Evolutionary conservation across 2,797 vertebrate species (phyloP), one percentile per base, ranked within the genome.

Genomic region (Semaprochilodus insignis): DNA sequence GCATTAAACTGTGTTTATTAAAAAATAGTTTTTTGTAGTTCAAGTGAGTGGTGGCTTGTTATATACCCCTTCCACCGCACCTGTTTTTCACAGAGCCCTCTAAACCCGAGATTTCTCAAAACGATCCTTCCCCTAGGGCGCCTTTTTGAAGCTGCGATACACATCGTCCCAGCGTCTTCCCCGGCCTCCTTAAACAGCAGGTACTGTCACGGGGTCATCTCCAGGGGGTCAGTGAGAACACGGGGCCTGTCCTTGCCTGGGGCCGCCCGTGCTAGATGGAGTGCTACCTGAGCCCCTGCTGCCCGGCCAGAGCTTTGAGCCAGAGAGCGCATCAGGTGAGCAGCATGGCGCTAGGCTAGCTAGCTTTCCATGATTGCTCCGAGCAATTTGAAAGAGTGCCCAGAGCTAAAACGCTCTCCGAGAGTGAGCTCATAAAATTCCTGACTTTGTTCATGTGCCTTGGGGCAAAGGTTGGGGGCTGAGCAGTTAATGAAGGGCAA

Each of bases 341-440:
- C 86, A 86, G 86, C 87, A 85, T 75, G 81, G 75, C 70, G 66
- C 77, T 86, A 71, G 86, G 86, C 86, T 85, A 80, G 78, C 74
- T 62, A 86, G 81, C 84, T 87, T 70, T 51, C 85, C 77, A 34
- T 72, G 83, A 88, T 44, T 83, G 86, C 92, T 89, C 83, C 21
- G 0, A 81, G 89, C 88, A 6, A 84, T 90, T 90, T 83, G 54
- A 90, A 81, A 87, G 89, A 87, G 63, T 71, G 86, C 87, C 88
- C 85, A 80, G 54, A 84, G 86, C 83, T 75, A 91, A 90, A 91
- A 86, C 76, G 89, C 83, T 86, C 85, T 86, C 85, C 23, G 87
- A 86, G 80, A 82, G 72, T 75, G 80, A 78, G 80, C 84, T 90
- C 66, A 60, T 55, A 62, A 88, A 86, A 85, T 71, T 52, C 19